These are phyloP conservation scores for Rhopalosiphum maidis DNA, from an alignment of 1,140 invertebrate genomes.

Conservation along the genomic window DNA sequence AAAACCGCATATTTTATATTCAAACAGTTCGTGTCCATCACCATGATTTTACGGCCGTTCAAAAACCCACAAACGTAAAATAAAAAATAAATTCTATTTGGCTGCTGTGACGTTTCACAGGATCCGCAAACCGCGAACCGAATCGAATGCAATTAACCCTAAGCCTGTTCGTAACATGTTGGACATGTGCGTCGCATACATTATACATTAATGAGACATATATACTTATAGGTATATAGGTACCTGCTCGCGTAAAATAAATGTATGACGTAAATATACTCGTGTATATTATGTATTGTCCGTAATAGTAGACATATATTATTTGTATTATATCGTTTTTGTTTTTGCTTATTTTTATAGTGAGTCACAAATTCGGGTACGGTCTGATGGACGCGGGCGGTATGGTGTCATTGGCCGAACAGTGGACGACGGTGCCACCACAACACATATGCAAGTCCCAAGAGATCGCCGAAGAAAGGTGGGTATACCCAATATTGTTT, in stretches of 20 bases:
- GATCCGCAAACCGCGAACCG: not conserved
- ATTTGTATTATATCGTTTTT: not conserved
- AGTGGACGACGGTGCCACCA: constrained; percentile 93
- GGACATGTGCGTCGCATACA: not conserved
- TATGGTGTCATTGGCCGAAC: constrained; percentile 88
- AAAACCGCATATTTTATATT: not conserved
- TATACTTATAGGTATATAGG: not conserved
- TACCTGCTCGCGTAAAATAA: not conserved
- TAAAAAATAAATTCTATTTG: constrained; percentile 20
- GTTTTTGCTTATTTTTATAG: constrained; percentile 62
- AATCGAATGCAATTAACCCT: constrained; percentile 29
- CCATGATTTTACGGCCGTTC: not conserved
- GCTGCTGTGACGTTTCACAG: not conserved
- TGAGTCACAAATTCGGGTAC: constrained; percentile 96
- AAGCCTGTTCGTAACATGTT: constrained; percentile 22
- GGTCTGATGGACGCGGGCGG: constrained; percentile 96
- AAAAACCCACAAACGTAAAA: not conserved
- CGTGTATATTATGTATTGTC: not conserved
- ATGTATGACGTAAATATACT: not conserved
- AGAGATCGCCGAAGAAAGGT: constrained; percentile 81
- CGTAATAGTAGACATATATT: not conserved
- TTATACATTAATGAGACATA: not conserved
- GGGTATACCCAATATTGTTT: constrained; percentile 61
- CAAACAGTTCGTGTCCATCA: not conserved
- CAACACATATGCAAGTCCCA: constrained; percentile 95